These are phyloP conservation scores for Oreochromis grahami DNA, from an alignment of 2,797 vertebrate species.

Conservation along the genomic window DNA sequence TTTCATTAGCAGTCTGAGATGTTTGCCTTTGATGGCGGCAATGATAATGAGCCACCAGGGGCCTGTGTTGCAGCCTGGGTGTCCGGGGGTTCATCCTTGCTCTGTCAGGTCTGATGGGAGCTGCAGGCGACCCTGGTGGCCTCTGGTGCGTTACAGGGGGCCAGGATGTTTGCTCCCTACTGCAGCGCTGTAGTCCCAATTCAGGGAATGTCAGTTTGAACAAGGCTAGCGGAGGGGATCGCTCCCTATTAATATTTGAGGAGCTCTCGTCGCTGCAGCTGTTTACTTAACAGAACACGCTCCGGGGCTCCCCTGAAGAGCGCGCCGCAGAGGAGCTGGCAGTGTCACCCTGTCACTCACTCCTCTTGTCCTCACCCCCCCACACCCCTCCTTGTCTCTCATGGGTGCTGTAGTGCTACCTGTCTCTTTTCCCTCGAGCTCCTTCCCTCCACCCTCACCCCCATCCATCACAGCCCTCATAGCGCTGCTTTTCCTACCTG, in stretches of 20 bases:
- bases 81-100: neutral
- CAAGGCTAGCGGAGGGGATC: conserved; percentile 39
- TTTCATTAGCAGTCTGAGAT: conserved; percentile 45
- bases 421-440: conserved; percentile 17
- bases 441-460: neutral
- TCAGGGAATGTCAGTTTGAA: conserved; percentile 36
- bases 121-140: neutral
- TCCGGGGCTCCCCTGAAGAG: conserved; percentile 59
- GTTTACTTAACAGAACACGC: conserved; percentile 76
- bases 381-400: neutral
- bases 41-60: conserved; percentile 29
- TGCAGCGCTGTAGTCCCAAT: conserved; percentile 16
- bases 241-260: conserved; percentile 74
- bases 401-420: conserved; percentile 22
- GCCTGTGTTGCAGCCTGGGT: neutral
- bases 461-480: conserved; percentile 49
- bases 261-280: conserved; percentile 63
- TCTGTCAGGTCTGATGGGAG: conserved; percentile 12
- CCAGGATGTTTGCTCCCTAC: neutral
- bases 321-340: conserved; percentile 34
- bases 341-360: conserved; percentile 63
- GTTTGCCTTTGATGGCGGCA: conserved; percentile 10
- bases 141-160: neutral
- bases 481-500: conserved; percentile 27
- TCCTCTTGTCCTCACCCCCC: conserved; percentile 7